phyloP scores from a whole-genome alignment of 2,113 vertebrate species.

The Epinephelus fuscoguttatus region DNA sequence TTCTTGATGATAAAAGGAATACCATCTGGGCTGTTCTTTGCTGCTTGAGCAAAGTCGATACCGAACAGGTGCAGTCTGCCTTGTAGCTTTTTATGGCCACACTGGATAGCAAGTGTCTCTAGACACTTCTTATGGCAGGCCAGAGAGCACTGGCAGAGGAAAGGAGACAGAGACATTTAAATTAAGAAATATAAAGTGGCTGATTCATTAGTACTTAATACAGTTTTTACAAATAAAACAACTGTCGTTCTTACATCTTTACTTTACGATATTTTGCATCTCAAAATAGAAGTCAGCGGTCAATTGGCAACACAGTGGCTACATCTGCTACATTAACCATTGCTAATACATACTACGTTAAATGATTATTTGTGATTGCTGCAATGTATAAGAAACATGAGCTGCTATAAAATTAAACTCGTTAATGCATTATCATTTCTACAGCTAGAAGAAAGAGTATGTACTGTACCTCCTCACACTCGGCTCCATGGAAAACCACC shows the following conservation, averaged over 20 bases:
- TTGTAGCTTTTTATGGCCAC: conserved; percentile 97
- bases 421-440: background rate
- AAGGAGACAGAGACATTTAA: conserved; percentile 17
- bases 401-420: background rate
- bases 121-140: conserved; percentile 98
- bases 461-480: conserved; percentile 95
- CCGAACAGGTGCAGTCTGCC: conserved; percentile 96
- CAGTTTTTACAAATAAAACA: no score
- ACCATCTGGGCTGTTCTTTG: conserved; percentile 91
- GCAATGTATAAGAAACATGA: background rate
- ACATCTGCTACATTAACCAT: background rate
- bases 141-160: conserved; percentile 90
- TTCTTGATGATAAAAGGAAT: conserved; percentile 98
- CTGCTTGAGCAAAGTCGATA: conserved; percentile 92
- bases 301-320: background rate
- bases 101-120: conserved; percentile 96
- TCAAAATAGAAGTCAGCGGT: background rate
- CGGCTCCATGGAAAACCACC: conserved; percentile 96
- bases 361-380: background rate
- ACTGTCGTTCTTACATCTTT: no score
- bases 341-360: background rate
- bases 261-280: background rate
- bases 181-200: background rate
- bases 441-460: background rate
- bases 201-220: background rate